Conservation (phyloP, 2,113 vertebrate species). For the Xiphorhynchus elegans region DNA sequence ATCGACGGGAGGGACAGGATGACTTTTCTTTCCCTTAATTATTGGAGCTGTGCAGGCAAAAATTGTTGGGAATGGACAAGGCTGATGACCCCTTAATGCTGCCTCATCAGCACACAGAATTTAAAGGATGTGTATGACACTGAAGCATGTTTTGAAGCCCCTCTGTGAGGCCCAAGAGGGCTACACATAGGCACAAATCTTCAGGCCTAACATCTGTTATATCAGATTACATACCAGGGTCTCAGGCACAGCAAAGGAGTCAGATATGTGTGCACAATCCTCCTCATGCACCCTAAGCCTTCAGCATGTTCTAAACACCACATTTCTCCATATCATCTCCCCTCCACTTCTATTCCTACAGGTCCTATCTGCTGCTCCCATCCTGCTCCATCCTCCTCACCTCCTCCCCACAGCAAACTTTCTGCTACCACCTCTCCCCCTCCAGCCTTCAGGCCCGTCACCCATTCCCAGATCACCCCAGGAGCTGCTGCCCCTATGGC, state of each 20-base stretch:
- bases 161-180: background rate
- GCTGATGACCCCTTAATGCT: constrained; percentile 14
- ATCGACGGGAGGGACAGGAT: background rate
- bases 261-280: rapidly evolving
- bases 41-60: constrained; percentile 6
- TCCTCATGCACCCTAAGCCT: background rate
- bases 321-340: background rate
- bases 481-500: background rate
- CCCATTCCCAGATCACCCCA: rapidly evolving
- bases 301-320: background rate
- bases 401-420: background rate
- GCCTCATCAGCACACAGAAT: background rate
- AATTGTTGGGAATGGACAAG: background rate
- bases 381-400: background rate
- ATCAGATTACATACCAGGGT: background rate
- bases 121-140: constrained; percentile 4
- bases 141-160: constrained; percentile 12
- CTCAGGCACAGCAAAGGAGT: background rate
- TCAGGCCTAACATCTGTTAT: background rate
- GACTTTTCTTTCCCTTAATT: constrained; percentile 22
- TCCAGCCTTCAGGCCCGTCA: background rate
- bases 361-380: background rate
- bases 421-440: background rate
- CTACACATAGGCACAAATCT: background rate
- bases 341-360: background rate